phyloP scores from a whole-genome alignment of 2,888 invertebrate genomes.

The Papilio gigon region DNA sequence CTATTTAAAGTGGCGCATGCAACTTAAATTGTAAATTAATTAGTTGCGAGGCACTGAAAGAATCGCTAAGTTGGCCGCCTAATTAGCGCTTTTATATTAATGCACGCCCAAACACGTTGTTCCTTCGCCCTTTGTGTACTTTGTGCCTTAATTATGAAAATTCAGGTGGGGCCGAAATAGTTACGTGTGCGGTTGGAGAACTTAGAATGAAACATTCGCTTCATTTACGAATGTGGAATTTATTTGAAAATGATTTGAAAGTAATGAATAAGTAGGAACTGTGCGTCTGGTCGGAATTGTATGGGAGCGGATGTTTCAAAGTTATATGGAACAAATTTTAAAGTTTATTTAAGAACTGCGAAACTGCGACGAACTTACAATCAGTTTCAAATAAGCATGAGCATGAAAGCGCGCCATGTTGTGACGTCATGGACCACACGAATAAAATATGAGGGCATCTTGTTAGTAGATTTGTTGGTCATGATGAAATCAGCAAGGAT shows the following conservation, averaged over 20 bases:
- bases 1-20: not conserved
- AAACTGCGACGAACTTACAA: not conserved
- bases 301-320: not conserved
- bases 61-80: constrained; percentile 37
- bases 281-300: not conserved
- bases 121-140: constrained; percentile 27
- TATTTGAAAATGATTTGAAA: not conserved
- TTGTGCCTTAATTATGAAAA: constrained; percentile 37
- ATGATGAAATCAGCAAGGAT: not conserved
- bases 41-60: constrained; percentile 26
- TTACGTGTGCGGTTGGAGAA: constrained; percentile 10
- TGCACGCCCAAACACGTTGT: constrained; percentile 26
- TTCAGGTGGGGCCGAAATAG: constrained; percentile 29
- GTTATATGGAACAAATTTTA: constrained; percentile 1
- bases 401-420: not conserved
- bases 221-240: constrained; percentile 15
- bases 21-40: constrained; percentile 30
- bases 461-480: not conserved
- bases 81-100: constrained; percentile 38
- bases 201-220: not conserved
- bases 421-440: too few relatives aligned
- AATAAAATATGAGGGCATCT: not conserved
- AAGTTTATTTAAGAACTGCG: not conserved
- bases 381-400: not conserved
- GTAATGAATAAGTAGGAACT: not conserved